Evolutionary conservation across 2,113 vertebrate species (phyloP).

Genomic region (Eudyptes chrysolophus): DNA sequence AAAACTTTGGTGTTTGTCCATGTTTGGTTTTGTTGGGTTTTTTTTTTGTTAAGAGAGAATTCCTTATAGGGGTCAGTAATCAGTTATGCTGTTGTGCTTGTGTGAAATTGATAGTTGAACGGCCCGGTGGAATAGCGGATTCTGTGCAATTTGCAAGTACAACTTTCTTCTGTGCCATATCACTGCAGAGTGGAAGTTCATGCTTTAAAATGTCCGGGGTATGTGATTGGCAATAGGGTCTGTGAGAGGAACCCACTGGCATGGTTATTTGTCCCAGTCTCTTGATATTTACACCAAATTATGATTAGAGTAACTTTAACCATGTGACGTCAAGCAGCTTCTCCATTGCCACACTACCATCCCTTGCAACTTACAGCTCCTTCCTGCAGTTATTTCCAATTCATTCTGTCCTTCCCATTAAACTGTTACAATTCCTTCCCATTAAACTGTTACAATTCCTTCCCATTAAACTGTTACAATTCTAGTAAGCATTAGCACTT

Average conservation of each 20-base stretch:
- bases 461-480: not conserved
- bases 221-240: not conserved
- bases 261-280: not conserved
- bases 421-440: not conserved
- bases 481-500: not conserved
- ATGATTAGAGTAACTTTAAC: not conserved
- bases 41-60: not conserved
- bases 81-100: not conserved
- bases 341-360: not conserved
- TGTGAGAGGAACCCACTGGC: not conserved
- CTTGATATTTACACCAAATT: not conserved
- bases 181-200: not conserved
- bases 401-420: not conserved
- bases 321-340: not conserved
- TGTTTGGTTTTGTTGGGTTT: not conserved
- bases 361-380: not conserved
- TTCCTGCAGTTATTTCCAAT: not conserved
- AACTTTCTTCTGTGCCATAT: fast-evolving
- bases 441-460: not conserved
- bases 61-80: not conserved
- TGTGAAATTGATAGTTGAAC: not conserved
- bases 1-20: not conserved
- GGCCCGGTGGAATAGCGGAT: not conserved
- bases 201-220: not conserved
- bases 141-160: not conserved